Evolutionary conservation across 2,888 invertebrate genomes (phyloP), one percentile per base, ranked within the genome.

Genomic region (Phania funesta): DNA sequence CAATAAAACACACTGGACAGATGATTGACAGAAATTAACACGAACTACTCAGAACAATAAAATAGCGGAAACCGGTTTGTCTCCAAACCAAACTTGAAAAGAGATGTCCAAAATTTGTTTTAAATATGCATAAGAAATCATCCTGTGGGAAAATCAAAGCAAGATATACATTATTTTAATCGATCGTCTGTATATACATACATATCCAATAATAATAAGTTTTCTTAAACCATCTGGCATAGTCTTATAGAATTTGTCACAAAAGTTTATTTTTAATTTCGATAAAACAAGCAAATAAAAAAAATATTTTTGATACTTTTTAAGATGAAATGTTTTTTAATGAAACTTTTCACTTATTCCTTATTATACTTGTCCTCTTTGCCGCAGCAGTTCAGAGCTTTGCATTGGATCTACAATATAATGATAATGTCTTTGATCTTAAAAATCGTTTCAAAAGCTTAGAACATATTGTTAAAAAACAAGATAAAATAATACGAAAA

Each of bases 381-480:
- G 38, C 16, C 8, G 11, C 35, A 13, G 22, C 85, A 0, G 16
- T 74, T 11, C 73, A 58, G 22, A 62, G 16, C n/a, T 3, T 46
- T 46, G 46, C 32, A 24, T 16, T 16, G 35, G 1, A 29, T 32
- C 44, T 3, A 18, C 44, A 44, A 32, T 26, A 46, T 56, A 78
- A 83, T n/a, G 87, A 86, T 2, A 70, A 86, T 4, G 84, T 87
- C 2, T 88, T 88, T 29, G 86, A 87, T 16, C 88, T 87, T 56
- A 86, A 85, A 38, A 85, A 83, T 16, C 85, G 85, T 5, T 71
- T 85, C 3, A 48, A 32, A 32, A 29, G n/a, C 3, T 24, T 32
- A 16, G n/a, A 29, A 4, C 20, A 68, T n/a, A 20, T 20, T 41
- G 18, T 18, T 8, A 2, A 35, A 0, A 24, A 70, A 46, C 4